Conservation (phyloP, 2,113 vertebrate species). For the Montifringilla adamsi region DNA sequence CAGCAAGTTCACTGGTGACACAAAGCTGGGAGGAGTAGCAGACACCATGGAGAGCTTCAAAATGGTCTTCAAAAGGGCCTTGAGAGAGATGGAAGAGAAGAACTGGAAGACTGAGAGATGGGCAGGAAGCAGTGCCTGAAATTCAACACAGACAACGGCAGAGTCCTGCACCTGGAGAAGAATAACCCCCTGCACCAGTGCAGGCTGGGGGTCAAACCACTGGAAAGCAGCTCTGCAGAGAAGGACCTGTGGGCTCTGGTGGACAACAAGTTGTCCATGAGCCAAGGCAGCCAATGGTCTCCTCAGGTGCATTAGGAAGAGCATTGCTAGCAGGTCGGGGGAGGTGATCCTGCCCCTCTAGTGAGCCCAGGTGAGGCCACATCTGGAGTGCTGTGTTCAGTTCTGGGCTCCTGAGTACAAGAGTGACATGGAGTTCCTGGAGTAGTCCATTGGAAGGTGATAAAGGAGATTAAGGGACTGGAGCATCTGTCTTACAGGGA, state of each 20-base stretch:
- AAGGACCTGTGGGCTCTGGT: background rate
- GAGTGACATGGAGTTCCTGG: background rate
- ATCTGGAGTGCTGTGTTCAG: background rate
- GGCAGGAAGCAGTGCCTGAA: background rate
- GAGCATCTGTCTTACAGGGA: background rate
- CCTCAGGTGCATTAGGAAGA: rapidly evolving
- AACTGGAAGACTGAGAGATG: background rate
- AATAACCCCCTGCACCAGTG: background rate
- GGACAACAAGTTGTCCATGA: background rate
- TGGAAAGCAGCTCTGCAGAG: background rate
- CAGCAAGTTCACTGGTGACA: background rate
- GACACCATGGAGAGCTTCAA: background rate
- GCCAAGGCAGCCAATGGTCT: background rate
- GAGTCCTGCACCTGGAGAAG: rapidly evolving
- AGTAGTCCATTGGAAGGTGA: background rate
- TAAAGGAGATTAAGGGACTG: background rate
- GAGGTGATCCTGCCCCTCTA: background rate
- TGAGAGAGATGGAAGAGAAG: background rate
- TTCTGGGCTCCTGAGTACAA: rapidly evolving
- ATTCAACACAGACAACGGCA: background rate
- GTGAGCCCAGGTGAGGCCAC: background rate
- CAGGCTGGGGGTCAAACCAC: background rate
- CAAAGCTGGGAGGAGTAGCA: background rate
- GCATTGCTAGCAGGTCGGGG: background rate
- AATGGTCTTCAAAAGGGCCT: background rate